Percentiles rank a stretch among this genome's conserved stretches.
Evolutionary conservation across 2,888 invertebrate species (phyloP).

Genomic region (Euzetes globulus): DNA sequence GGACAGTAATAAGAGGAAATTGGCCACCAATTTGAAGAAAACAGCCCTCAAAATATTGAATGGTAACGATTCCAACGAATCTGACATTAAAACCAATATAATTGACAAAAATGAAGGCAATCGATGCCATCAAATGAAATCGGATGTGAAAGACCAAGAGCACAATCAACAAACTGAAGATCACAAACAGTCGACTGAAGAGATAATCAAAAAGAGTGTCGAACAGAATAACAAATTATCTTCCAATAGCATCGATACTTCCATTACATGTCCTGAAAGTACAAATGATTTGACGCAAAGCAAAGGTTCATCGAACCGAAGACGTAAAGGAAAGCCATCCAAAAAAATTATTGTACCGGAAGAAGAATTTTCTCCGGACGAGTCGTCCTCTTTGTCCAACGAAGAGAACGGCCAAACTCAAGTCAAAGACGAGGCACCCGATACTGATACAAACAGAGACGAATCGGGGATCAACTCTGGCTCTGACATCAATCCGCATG

Average conservation of each 20-base stretch:
- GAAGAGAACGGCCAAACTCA: neutral
- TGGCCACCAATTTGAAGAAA: slow-evolving; percentile 5
- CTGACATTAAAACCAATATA: no score
- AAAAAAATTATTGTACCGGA: slow-evolving; percentile 33
- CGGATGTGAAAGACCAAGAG: neutral
- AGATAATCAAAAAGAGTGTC: neutral
- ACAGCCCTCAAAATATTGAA: slow-evolving; percentile 13
- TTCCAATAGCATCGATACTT: neutral
- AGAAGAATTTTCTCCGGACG: neutral
- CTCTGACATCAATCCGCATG: neutral
- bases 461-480: slow-evolving; percentile 1
- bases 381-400: neutral
- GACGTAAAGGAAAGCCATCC: slow-evolving; percentile 37
- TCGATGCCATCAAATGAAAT: no score
- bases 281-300: neutral
- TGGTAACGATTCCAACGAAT: neutral
- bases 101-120: neutral
- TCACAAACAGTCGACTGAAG: neutral
- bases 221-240: neutral
- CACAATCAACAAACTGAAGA: neutral
- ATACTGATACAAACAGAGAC: slow-evolving; percentile 8
- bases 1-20: neutral
- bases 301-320: slow-evolving; percentile 33
- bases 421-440: neutral
- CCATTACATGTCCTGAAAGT: neutral